Evolutionary conservation across 2,797 vertebrate genomes (phyloP).

Genomic region (Diplodus sargus): DNA sequence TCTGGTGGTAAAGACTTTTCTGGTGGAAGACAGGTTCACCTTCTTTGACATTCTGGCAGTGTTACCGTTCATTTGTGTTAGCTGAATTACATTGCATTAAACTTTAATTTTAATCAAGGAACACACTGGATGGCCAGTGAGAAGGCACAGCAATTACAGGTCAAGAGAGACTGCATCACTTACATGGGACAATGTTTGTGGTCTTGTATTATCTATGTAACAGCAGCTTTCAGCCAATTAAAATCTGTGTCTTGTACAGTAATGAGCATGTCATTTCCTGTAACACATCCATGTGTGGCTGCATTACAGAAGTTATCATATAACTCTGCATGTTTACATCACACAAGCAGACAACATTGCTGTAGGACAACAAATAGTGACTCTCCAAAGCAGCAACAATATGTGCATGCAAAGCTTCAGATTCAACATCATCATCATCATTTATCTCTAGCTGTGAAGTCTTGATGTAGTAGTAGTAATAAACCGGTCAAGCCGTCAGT

Average conservation of each 20-base stretch:
- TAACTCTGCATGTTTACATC: slow-evolving; percentile 7
- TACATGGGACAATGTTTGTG: background rate
- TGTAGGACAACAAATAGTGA: background rate
- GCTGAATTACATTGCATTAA: slow-evolving; percentile 14
- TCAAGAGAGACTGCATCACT: slow-evolving; percentile 10
- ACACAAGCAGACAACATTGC: background rate
- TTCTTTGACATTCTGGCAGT: background rate
- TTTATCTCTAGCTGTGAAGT: slow-evolving; percentile 3
- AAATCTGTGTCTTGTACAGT: slow-evolving; percentile 6
- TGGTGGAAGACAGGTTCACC: background rate
- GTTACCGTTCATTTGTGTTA: background rate
- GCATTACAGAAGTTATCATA: slow-evolving; percentile 8
- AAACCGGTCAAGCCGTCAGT: slow-evolving; percentile 10
- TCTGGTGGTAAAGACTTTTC: background rate
- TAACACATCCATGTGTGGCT: slow-evolving; percentile 28
- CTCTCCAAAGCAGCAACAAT: background rate
- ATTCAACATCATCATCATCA: background rate
- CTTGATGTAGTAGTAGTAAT: background rate
- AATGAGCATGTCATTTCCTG: slow-evolving; percentile 21
- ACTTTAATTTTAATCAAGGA: slow-evolving; percentile 46
- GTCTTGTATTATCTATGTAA: slow-evolving; percentile 3
- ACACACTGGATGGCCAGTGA: background rate
- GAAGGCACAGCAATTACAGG: slow-evolving; percentile 23
- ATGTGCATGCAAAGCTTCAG: background rate
- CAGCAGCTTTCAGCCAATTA: slow-evolving; percentile 11